Evolutionary conservation across 2,797 vertebrate species (phyloP).

Genomic region (Galago senegalensis): DNA sequence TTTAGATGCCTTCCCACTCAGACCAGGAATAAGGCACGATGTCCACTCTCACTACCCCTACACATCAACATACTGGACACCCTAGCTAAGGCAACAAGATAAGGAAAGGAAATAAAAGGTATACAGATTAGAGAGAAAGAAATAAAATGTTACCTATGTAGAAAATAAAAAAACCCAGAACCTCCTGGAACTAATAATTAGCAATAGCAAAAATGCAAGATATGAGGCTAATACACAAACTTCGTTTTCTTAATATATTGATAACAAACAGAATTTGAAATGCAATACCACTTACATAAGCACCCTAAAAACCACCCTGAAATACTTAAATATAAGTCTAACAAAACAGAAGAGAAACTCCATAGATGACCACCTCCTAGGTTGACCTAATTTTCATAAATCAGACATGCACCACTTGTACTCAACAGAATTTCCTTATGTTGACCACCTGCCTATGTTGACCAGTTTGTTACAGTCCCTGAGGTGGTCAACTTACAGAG

Average conservation of each 20-base stretch:
- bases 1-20: not conserved
- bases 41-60: not conserved
- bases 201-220: not conserved
- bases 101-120: not conserved
- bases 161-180: not conserved
- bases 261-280: slow-evolving; percentile 11
- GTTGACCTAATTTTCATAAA: too few species aligned
- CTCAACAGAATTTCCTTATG: too few species aligned
- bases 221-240: slow-evolving; percentile 20
- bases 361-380: too few species aligned
- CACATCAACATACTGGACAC: not conserved
- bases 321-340: not conserved
- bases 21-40: not conserved
- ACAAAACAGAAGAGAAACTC: not conserved
- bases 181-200: not conserved
- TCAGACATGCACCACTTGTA: too few species aligned
- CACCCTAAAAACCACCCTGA: not conserved
- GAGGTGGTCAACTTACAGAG: too few species aligned
- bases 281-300: not conserved
- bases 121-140: not conserved
- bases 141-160: not conserved
- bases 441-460: too few species aligned
- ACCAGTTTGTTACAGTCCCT: too few species aligned
- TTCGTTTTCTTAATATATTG: not conserved
- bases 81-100: not conserved